These are phyloP conservation scores for Otocyon megalotis DNA, from an alignment of 2,113 vertebrate species.

Conservation along the genomic window DNA sequence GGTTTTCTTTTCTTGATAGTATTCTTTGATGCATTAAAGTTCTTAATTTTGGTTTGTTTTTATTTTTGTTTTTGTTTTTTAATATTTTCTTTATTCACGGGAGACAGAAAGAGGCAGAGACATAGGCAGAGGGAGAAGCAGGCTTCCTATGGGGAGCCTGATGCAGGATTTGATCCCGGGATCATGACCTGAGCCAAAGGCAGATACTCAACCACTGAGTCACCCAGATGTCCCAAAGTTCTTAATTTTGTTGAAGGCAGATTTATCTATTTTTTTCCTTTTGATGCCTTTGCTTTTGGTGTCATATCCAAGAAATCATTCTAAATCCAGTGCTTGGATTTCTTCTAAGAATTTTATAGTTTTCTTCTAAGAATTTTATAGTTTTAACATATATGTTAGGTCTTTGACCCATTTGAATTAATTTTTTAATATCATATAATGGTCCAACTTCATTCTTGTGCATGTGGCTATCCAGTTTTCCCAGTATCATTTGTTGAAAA, in stretches of 20 bases:
- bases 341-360: background rate
- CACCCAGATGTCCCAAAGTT: background rate
- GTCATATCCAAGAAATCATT: background rate
- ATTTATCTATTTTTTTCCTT: background rate
- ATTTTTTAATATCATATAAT: background rate
- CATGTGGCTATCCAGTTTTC: background rate
- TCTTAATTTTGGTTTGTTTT: background rate
- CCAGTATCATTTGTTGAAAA: background rate
- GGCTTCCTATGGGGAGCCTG: no score
- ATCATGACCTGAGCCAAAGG: no score
- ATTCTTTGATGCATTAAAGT: background rate
- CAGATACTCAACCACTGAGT: no score
- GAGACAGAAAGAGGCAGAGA: no score
- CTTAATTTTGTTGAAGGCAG: background rate
- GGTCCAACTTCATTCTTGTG: background rate
- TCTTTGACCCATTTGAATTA: background rate
- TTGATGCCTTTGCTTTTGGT: background rate
- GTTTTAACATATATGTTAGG: background rate
- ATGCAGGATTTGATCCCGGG: no score
- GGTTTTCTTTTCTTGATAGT: background rate
- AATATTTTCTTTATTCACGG: no score
- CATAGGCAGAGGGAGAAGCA: no score
- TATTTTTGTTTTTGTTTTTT: no score
- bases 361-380: background rate
- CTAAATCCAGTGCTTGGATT: background rate